A percentile compares a stretch with the other conserved stretches of the same genome.
Conservation (phyloP, 2,888 invertebrate species). For the Cantharis nigra region DNA sequence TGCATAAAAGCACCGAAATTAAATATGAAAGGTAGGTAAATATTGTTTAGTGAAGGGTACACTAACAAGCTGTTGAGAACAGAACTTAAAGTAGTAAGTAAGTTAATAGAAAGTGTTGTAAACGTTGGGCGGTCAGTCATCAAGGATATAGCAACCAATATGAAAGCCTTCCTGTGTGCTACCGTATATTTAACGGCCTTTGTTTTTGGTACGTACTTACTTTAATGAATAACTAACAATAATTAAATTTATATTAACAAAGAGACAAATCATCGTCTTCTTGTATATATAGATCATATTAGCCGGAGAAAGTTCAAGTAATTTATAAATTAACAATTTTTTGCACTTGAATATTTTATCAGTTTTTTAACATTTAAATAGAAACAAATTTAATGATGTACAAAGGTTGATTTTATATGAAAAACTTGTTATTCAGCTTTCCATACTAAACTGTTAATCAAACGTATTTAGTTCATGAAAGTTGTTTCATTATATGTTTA, state of each 20-base stretch:
- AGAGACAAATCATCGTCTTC: not conserved
- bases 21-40: conserved; percentile 15
- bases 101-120: conserved; percentile 46
- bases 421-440: conserved; percentile 21
- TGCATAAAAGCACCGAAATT: not conserved
- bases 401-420: not conserved
- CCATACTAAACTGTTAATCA: conserved; percentile 12
- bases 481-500: conserved; percentile 32
- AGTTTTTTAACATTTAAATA: conserved; percentile 5
- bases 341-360: not conserved
- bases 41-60: conserved; percentile 24
- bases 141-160: conserved; percentile 50
- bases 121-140: conserved; percentile 45
- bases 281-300: not conserved
- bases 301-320: conserved; percentile 2
- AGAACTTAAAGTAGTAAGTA: conserved; percentile 35
- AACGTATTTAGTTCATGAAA: conserved; percentile 32
- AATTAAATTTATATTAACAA: conserved; percentile 1
- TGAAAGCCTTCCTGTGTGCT: conserved; percentile 48
- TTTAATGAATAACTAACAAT: not conserved
- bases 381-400: conserved; percentile 3
- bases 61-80: conserved; percentile 42
- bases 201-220: conserved; percentile 35
- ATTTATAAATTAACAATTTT: not conserved
- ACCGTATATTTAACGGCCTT: conserved; percentile 43